Conservation (phyloP, 2,113 vertebrate species). For the Saguinus imperator region DNA sequence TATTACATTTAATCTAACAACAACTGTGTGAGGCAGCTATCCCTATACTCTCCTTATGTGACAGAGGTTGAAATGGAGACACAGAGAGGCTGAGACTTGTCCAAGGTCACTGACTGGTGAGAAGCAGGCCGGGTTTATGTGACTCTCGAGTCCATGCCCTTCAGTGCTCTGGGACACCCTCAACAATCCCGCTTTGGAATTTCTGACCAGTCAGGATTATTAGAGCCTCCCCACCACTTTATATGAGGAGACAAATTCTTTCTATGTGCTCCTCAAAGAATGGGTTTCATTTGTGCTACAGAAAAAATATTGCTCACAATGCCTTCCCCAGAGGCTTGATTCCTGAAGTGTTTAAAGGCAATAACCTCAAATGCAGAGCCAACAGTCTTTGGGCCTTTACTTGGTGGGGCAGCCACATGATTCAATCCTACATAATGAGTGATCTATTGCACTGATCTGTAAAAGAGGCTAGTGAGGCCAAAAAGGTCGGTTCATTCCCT, state of each 20-base stretch:
- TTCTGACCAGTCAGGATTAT: background rate
- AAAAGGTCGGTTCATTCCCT: background rate
- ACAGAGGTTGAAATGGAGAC: background rate
- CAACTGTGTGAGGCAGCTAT: background rate
- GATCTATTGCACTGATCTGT: background rate
- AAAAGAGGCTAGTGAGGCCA: background rate
- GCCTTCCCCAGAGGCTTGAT: background rate
- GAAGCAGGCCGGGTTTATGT: background rate
- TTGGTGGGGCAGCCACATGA: background rate
- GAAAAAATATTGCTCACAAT: background rate
- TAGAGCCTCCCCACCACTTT: background rate
- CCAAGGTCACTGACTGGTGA: background rate
- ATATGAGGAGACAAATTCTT: background rate
- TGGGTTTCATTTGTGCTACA: constrained; percentile 15
- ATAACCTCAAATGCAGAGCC: background rate
- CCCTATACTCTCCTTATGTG: background rate
- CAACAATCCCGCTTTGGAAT: background rate
- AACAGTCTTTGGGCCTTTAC: background rate
- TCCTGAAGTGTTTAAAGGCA: constrained; percentile 6
- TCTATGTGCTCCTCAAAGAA: background rate
- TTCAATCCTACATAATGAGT: background rate
- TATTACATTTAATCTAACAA: background rate
- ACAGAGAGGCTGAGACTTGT: background rate
- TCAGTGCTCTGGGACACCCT: background rate
- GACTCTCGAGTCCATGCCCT: background rate